These are phyloP conservation scores for Trichonephila clavipes DNA, from an alignment of 1,140 invertebrate species.

Conservation along the genomic window DNA sequence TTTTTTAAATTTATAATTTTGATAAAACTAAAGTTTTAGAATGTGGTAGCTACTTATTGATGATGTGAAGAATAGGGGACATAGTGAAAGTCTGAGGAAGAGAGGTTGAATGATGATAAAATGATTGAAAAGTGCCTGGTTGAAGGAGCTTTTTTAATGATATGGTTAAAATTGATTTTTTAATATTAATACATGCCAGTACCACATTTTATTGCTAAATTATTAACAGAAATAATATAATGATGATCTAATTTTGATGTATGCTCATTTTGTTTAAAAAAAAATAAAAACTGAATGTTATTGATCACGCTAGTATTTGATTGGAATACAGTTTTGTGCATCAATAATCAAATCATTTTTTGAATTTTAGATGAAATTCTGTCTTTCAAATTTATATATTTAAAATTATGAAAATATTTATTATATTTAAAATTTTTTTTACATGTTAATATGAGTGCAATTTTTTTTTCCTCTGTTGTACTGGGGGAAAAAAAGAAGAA, in stretches of 20 bases:
- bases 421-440: no score
- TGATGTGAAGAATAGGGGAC: not conserved
- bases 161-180: no score
- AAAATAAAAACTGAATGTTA: not conserved
- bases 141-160: not conserved
- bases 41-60: not conserved
- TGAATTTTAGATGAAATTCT: not conserved
- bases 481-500: no score
- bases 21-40: not conserved
- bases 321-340: not conserved
- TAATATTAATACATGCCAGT: no score
- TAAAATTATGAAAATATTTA: not conserved
- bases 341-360: not conserved
- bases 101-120: not conserved
- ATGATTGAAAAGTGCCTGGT: conserved; percentile 15
- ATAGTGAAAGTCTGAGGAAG: not conserved
- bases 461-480: no score
- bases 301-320: not conserved
- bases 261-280: no score
- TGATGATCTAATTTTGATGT: no score
- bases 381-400: not conserved
- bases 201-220: no score
- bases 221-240: no score
- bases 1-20: no score
- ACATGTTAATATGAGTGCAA: no score